These are phyloP conservation scores for Elachura formosa DNA, from an alignment of 2,113 vertebrate species.

Conservation along the genomic window DNA sequence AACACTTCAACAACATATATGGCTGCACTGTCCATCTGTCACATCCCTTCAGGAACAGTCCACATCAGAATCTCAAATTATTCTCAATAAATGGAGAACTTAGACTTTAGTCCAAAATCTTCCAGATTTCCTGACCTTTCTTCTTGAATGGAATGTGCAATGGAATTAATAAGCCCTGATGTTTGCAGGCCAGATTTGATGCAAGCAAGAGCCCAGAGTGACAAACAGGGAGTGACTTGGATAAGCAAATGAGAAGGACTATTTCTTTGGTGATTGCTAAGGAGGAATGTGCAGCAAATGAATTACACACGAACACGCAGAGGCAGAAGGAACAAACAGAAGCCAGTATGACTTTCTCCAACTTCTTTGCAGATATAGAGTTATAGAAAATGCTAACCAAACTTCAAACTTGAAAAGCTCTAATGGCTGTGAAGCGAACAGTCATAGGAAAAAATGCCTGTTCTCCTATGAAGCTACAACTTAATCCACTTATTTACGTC, in stretches of 20 bases:
- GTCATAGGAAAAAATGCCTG: not conserved
- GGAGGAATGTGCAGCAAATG: not conserved
- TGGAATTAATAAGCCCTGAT: not conserved
- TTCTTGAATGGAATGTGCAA: not conserved
- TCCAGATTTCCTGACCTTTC: not conserved
- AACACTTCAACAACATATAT: not conserved
- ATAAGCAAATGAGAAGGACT: not conserved
- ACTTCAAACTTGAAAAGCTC: not conserved
- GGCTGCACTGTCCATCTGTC: not conserved
- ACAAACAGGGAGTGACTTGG: not conserved
- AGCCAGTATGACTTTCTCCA: not conserved
- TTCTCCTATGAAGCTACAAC: not conserved
- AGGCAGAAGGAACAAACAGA: not conserved
- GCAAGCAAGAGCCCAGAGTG: not conserved
- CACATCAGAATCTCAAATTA: not conserved
- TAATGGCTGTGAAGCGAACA: not conserved
- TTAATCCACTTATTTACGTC: not conserved
- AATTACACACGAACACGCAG: not conserved
- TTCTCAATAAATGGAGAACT: not conserved
- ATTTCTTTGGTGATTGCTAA: not conserved
- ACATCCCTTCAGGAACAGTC: not conserved
- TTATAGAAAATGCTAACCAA: not conserved
- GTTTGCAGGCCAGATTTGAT: not conserved
- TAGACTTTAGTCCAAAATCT: not conserved
- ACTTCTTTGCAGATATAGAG: not conserved